phyloP scores from a whole-genome alignment of 23 tunicate species.

The Phallusia fumigata region DNA sequence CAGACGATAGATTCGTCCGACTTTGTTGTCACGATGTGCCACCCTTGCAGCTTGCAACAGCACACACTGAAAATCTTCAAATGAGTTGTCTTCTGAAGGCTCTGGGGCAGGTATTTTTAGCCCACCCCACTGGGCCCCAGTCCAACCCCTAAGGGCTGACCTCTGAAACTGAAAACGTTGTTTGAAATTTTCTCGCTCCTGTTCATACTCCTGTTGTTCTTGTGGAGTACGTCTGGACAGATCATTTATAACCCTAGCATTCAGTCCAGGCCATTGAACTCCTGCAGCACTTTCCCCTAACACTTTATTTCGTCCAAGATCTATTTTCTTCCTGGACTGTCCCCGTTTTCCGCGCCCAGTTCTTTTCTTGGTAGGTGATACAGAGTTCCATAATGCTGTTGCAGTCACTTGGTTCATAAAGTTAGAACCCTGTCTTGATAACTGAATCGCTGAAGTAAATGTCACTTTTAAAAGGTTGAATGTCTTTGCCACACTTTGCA shows the following conservation, averaged over 20 bases:
- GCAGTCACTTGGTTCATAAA: conserved; percentile 10
- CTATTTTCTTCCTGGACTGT: conserved; percentile 30
- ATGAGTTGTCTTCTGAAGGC: conserved; percentile 28
- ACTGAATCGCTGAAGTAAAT: not conserved
- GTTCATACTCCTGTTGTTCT: conserved; percentile 41
- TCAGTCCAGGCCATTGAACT: conserved; percentile 84
- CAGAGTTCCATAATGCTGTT: conserved; percentile 45
- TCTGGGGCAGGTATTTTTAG: conserved; percentile 45
- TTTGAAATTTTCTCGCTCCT: conserved; percentile 21
- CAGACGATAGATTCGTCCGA: conserved; percentile 61
- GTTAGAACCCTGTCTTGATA: not conserved
- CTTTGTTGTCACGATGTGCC: conserved; percentile 60
- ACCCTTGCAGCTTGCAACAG: conserved; percentile 68
- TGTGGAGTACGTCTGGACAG: conserved; percentile 21
- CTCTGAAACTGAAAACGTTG: not conserved
- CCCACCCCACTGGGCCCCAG: conserved; percentile 82
- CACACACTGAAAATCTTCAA: conserved; percentile 49
- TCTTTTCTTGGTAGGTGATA: conserved; percentile 41
- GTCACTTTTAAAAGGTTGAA: not conserved
- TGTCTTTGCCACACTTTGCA: not conserved
- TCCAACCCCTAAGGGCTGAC: conserved; percentile 64
- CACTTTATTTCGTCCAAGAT: conserved; percentile 47
- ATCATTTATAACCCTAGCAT: not conserved
- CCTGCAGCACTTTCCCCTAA: conserved; percentile 76
- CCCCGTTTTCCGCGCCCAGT: conserved; percentile 90